Evolutionary conservation across 2,113 vertebrate genomes (phyloP), one percentile per base, ranked within the genome.

Genomic region (Sebastes schlegelii): DNA sequence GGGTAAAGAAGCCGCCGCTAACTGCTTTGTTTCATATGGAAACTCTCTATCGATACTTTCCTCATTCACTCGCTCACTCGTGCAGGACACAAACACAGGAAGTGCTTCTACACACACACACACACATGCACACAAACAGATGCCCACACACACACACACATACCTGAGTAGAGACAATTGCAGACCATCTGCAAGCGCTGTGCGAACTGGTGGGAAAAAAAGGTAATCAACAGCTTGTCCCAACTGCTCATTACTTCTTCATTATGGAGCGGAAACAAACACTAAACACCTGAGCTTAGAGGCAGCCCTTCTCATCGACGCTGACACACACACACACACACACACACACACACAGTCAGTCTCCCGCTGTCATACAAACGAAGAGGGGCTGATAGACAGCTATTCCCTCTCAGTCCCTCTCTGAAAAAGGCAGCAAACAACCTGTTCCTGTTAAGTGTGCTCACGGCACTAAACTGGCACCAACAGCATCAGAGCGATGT

Each of bases 171-270:
- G 61, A 79, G 70, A 83, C 77, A 88, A 87, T 67, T 70, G 73
- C 48, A 74, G 66, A 60, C 79, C 89, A 92, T 91, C 89, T 92
- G 90, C 71, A 82, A 68, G 72, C 43, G 16, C 71, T 63, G 34
- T 69, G 75, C 66, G 23, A 80, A 83, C 62, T 77, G 64, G 51
- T 84, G 83, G 64, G 13, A 49, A 81, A 82, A 87, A 87, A 87
- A 84, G 69, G 79, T 88, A 86, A 89, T 92, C 91, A 92, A 86
- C 91, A 87, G 75, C 87, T 88, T 89, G 88, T 87, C 80, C 26
- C 51, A 43, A 85, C 76, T 87, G 86, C 84, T 91, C 90, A 87
- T 90, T 91, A 87, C 86, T 82, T 90, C 86, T 86, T 89, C 89
- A 91, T 93, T 90, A 90, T 74, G 78, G 83, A 82, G 85, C 9